Conservation (phyloP, 2,113 vertebrate species). For the Antechinus stuartii region DNA sequence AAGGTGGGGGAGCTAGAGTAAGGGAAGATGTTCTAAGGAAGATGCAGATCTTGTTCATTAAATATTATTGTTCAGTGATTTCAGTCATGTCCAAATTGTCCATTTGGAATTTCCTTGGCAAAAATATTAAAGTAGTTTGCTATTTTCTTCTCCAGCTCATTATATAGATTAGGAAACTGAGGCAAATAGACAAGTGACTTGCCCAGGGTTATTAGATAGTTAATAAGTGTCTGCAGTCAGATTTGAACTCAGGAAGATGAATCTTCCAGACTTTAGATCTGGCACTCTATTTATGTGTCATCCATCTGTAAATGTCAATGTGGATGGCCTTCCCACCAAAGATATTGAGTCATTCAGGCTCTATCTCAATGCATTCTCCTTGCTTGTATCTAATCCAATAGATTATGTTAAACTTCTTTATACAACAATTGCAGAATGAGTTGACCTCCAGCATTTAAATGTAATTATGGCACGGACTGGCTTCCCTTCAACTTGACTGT, state of each 20-base stretch:
- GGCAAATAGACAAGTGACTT: slow-evolving; percentile 8
- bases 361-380: background rate
- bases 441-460: slow-evolving; percentile 58
- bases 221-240: background rate
- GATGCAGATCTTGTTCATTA: background rate
- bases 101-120: background rate
- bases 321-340: background rate
- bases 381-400: background rate
- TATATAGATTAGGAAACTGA: background rate
- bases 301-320: background rate
- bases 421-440: slow-evolving; percentile 34
- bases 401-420: slow-evolving; percentile 33
- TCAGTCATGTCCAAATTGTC: background rate
- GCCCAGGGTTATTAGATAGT: slow-evolving; percentile 36
- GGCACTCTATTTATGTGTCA: background rate
- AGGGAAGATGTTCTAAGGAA: background rate
- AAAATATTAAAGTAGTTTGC: background rate
- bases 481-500: slow-evolving; percentile 21
- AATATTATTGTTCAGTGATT: background rate
- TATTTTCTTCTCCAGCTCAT: background rate
- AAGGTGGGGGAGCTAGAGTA: background rate
- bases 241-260: background rate
- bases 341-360: background rate
- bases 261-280: background rate
- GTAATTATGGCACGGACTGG: slow-evolving; percentile 53